phyloP scores from a whole-genome alignment of 53 echinoderm and acorn worm genomes.

The Hippasteria phrygiana region DNA sequence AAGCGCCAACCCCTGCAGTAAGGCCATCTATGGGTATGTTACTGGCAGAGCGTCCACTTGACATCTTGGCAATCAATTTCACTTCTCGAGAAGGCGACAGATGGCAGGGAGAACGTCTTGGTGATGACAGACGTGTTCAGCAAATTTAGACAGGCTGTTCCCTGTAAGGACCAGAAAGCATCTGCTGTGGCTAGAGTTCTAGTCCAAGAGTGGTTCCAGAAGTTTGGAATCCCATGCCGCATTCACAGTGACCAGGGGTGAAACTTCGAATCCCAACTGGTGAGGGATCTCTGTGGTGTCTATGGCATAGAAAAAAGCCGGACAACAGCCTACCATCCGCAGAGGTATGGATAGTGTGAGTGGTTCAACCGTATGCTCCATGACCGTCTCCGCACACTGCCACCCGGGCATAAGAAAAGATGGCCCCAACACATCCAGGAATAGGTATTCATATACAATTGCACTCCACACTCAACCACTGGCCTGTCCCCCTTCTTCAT shows the following conservation, averaged over 20 bases:
- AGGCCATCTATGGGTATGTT: slow-evolving; percentile 18
- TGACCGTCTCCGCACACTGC: slow-evolving; percentile 27
- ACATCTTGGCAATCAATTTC: not conserved
- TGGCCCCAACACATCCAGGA: slow-evolving; percentile 21
- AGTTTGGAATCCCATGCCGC: slow-evolving; percentile 13
- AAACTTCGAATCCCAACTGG: not conserved
- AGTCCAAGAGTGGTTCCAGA: not conserved
- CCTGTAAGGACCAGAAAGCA: slow-evolving; percentile 1
- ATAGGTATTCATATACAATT: slow-evolving; percentile 17
- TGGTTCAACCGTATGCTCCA: not conserved
- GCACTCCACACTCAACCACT: not conserved
- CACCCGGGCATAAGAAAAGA: not conserved
- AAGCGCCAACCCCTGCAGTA: not conserved
- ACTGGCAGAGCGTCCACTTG: slow-evolving; percentile 22
- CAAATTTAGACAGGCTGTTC: slow-evolving; percentile 10
- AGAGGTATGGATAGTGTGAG: not conserved
- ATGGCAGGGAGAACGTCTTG: slow-evolving; percentile 3
- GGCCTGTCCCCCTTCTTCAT: slow-evolving; percentile 1
- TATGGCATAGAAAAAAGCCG: not conserved
- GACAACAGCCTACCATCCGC: not conserved
- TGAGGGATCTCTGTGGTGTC: not conserved
- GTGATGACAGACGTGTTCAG: slow-evolving; percentile 26
- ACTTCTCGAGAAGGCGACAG: slow-evolving; percentile 3
- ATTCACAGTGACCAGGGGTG: slow-evolving; percentile 28
- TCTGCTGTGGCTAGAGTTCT: not conserved